phyloP scores from a whole-genome alignment of 2,888 invertebrate species.

The Rotaria magnacalcarata region DNA sequence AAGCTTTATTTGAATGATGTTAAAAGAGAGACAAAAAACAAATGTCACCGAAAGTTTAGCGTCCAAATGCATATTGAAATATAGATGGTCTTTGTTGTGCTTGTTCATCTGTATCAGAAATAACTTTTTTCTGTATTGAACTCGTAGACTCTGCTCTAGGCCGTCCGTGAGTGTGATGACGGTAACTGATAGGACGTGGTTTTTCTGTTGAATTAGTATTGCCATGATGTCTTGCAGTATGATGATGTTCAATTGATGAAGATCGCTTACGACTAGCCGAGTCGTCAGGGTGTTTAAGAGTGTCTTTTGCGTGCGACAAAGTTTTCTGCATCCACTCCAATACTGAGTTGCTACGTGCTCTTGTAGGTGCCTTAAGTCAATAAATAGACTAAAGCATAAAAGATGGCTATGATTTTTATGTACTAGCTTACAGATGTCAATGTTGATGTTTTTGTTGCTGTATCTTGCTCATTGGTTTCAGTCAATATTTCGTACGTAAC shows the following conservation, averaged over 20 bases:
- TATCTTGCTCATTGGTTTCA: not conserved
- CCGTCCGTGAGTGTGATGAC: not conserved
- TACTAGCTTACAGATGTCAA: not conserved
- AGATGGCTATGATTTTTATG: not conserved
- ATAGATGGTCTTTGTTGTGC: not conserved
- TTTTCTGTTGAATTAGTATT: not conserved
- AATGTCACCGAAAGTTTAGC: not conserved
- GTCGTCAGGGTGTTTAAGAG: not conserved
- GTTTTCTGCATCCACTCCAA: not conserved
- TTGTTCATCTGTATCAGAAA: not conserved
- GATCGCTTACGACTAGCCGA: not conserved
- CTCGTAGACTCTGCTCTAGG: not conserved
- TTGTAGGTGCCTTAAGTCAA: not conserved
- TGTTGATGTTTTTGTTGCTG: not conserved
- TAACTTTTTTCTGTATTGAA: not conserved
- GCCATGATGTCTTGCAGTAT: not conserved
- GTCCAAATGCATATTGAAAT: not conserved
- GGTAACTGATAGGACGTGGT: not conserved
- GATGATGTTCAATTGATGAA: not conserved
- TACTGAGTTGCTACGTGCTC: not conserved
- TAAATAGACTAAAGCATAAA: not conserved
- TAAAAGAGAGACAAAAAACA: not conserved
- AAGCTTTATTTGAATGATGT: not conserved
- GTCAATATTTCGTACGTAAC: not conserved
- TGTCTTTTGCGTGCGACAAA: not conserved